Conservation (phyloP, 2,113 vertebrate genomes). For the Fukomys damarensis region DNA sequence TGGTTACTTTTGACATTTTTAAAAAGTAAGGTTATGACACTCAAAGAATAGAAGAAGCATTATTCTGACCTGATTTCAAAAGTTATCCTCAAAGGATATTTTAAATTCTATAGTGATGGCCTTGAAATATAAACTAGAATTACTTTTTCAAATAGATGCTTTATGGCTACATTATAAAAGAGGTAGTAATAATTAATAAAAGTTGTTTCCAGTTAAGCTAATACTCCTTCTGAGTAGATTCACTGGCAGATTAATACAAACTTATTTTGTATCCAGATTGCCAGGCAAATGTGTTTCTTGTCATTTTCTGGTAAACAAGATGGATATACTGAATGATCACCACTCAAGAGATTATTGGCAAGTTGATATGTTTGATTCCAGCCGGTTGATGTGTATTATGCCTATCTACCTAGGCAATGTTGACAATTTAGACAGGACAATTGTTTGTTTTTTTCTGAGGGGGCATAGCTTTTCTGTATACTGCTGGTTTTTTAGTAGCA, state of each 20-base stretch:
- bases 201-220: not conserved
- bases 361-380: not conserved
- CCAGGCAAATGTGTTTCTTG: not conserved
- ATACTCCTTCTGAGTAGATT: not conserved
- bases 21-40: not conserved
- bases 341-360: not conserved
- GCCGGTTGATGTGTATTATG: not conserved
- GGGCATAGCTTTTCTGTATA: not conserved
- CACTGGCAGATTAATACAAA: not conserved
- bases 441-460: not conserved
- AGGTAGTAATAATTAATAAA: not conserved
- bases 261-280: not conserved
- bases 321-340: not conserved
- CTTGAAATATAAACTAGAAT: slow-evolving; percentile 40
- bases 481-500: not conserved
- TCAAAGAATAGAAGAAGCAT: not conserved
- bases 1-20: not conserved
- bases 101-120: not conserved
- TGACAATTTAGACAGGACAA: not conserved
- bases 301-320: not conserved
- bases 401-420: not conserved
- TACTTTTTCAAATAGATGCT: slow-evolving; percentile 9
- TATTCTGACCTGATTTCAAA: slow-evolving; percentile 12
- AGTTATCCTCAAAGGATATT: not conserved
- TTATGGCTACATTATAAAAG: not conserved